phyloP scores from a whole-genome alignment of 2,113 vertebrate genomes.

The Callospermophilus lateralis region DNA sequence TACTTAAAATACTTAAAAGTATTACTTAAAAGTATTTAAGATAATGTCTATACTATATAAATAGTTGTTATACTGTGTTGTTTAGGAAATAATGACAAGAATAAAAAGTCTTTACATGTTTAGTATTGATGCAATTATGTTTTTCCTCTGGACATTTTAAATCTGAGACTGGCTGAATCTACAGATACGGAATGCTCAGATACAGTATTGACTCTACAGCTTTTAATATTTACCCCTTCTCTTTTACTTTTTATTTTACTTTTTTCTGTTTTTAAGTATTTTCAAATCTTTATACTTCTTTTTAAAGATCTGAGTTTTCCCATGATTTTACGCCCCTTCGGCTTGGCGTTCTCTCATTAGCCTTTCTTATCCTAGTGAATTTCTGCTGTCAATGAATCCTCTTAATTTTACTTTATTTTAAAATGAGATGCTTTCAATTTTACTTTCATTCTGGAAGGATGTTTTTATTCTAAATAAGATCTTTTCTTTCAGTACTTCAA shows the following conservation, averaged over 20 bases:
- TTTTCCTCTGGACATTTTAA: neutral
- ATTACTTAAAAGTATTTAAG: neutral
- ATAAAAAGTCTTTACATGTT: neutral
- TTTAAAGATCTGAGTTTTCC: neutral
- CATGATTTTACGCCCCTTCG: neutral
- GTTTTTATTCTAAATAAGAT: neutral
- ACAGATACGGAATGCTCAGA: neutral
- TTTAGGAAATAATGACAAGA: neutral
- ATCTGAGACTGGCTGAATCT: neutral
- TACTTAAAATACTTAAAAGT: neutral
- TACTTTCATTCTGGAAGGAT: neutral
- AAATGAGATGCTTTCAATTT: conserved; percentile 25
- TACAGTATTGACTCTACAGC: neutral
- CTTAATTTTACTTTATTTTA: conserved; percentile 10
- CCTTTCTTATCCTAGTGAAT: neutral
- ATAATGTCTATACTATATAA: neutral
- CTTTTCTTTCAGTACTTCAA: neutral
- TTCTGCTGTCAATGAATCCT: neutral
- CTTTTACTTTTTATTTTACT: neutral
- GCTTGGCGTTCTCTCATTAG: neutral
- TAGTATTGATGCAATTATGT: neutral
- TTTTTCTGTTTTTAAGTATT: neutral
- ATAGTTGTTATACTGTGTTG: neutral
- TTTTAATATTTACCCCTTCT: neutral
- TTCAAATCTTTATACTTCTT: neutral